A percentile compares a stretch with the other conserved stretches of the same genome.
phyloP scores from a whole-genome alignment of 2,888 invertebrate genomes.

The Rotaria magnacalcarata region DNA sequence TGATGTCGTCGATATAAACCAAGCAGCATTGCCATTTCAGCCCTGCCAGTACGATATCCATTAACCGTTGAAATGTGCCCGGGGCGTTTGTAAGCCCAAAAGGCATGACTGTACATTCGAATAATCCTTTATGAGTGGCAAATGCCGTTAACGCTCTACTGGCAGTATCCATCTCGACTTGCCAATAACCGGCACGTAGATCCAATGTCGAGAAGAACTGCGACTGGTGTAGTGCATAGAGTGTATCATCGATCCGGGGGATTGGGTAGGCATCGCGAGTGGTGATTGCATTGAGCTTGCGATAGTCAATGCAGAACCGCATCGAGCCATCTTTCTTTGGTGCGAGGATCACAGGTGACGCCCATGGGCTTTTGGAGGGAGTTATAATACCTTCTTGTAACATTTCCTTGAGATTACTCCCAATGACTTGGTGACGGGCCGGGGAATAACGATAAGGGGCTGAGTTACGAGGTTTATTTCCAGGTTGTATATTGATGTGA shows the following conservation, averaged over 20 bases:
- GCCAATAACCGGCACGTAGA: constrained; percentile 48
- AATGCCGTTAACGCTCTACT: constrained; percentile 50
- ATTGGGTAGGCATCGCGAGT: constrained; percentile 37
- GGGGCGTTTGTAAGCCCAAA: constrained; percentile 54
- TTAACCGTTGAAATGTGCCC: constrained; percentile 52
- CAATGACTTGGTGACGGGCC: too few relatives aligned
- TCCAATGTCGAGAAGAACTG: constrained; percentile 48
- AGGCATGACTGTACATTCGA: constrained; percentile 50
- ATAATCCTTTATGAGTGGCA: constrained; percentile 48
- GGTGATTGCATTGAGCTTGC: constrained; percentile 28
- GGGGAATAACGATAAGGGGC: too few relatives aligned
- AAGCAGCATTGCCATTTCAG: constrained; percentile 50
- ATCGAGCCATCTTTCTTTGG: constrained; percentile 37
- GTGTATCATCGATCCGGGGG: constrained; percentile 37
- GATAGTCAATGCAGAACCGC: constrained; percentile 37
- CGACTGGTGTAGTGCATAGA: background rate
- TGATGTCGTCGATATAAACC: constrained; percentile 56
- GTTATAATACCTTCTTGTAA: too few relatives aligned
- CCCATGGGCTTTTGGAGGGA: constrained; percentile 11
- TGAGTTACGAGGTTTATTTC: too few relatives aligned
- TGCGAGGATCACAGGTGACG: constrained; percentile 11
- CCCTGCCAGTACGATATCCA: constrained; percentile 51
- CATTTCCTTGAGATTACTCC: too few relatives aligned
- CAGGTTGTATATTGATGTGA: too few relatives aligned
- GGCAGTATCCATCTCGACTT: constrained; percentile 47